Base-by-base conservation (phyloP, 2,888 invertebrate species). In the Scaeva pyrastri region DNA sequence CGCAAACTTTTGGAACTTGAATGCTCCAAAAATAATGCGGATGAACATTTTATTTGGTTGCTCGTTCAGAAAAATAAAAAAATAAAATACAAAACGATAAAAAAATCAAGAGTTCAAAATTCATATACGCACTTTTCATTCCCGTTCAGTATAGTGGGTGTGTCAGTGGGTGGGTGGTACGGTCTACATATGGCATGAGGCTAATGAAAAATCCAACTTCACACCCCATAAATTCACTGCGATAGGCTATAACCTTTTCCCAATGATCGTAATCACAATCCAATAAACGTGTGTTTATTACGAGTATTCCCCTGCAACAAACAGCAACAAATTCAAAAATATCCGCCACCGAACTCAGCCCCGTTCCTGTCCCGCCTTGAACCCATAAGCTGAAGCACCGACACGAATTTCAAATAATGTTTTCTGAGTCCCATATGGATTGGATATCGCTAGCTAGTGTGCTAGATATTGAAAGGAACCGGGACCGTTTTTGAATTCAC, bases 241-340 rank as follows among this genome's bases (percentile, higher is more conserved):
- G 81, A 85, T 77, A 85, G 81, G 81, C 80, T 56, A 73, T 81
- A 81, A 82, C 82, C 74, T 75, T 77, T 82, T 80, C 0, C 73
- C 77, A 73, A 86, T 82, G 86, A 86, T 82, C 73, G 78, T 82
- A 86, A 86, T 86, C 86, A 78, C 77, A 86, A 82, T 82, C 82
- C 82, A 86, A 86, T 86, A 86, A 86, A 86, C 77, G 81, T 78
- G 78, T 82, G 78, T 82, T 86, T 86, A 86, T 82, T 78, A n/a
- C n/a, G n/a, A n/a, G n/a, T n/a, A 82, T 75, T 74, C 71, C 73
- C 86, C 26, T 60, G 77, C 77, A 74, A 82, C 76, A 77, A 68
- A 39, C 41, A 58, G 73, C 77, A 70, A 85, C 85, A 77, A 77
- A 86, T 82, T 82, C 77, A 68, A 72, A 66, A 72, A n/a, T 26